Evolutionary conservation across 2,113 vertebrate genomes (phyloP), one percentile per base, ranked within the genome.

Genomic region (Romanogobio albipinnatus): DNA sequence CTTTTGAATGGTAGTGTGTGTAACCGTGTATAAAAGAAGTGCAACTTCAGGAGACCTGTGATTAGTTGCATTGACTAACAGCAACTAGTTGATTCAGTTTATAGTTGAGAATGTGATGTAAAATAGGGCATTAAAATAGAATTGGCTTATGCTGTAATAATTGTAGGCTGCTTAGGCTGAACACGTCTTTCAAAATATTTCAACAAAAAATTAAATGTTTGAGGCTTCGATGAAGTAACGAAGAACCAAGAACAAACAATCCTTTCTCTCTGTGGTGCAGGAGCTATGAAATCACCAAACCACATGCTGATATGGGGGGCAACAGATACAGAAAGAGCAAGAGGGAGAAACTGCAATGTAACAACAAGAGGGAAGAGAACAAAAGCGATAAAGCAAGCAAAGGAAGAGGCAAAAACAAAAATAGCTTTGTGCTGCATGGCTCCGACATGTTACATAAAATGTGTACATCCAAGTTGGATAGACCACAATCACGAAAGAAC

Each of bases 211-310:
- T 3, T 0, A 3, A 75, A 84, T n/a, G 22, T 39, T 24, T 77
- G 80, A 77, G 33, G 26, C 51, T 66, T 76, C 0, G 2, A 76
- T 17, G n/a, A 51, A 75, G 70, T 22, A 66, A 75, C 14, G n/a
- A 0, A 81, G 39, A 87, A 66, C n/a, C 74, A 74, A 85, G n/a
- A 53, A 71, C 83, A 85, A 82, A 82, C 73, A 64, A 61, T 49
- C 6, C 62, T 85, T 84, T 85, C 61, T 85, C 56, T 82, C 15
- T 45, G 61, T 77, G 36, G 15, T 73, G 15, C 19, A 84, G 26
- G 10, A 58, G 15, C 74, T 58, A 74, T 80, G 59, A 83, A 83
- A 88, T 83, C 47, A 49, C 19, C 33, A 66, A 74, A 80, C 58
- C 84, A 86, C 24, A 64, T 66, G 39, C 56, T 64, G 36, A 47